Conservation (phyloP, 2,888 invertebrate species). For the Eulithis testata region DNA sequence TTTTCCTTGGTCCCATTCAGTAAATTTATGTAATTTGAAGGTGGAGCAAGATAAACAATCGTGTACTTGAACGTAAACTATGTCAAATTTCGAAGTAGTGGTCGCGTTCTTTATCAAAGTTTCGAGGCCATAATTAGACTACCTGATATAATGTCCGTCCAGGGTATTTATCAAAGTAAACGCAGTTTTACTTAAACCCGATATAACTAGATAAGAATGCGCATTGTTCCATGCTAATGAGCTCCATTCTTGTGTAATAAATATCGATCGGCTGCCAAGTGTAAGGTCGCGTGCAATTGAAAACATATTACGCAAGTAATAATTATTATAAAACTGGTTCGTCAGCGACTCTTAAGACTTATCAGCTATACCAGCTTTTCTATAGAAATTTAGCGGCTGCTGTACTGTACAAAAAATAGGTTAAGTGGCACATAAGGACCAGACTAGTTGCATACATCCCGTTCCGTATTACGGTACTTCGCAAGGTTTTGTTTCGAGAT, state of each 20-base stretch:
- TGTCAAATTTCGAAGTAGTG: slow-evolving; percentile 10
- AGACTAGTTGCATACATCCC: slow-evolving; percentile 35
- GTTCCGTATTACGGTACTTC: slow-evolving; percentile 36
- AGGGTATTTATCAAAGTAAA: slow-evolving; percentile 8
- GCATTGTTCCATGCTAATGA: slow-evolving; percentile 53
- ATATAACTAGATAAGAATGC: slow-evolving; percentile 42
- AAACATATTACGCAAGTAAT: slow-evolving; percentile 24
- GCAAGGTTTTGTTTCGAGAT: slow-evolving; percentile 45
- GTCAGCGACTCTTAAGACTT: neutral
- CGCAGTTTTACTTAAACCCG: slow-evolving; percentile 14
- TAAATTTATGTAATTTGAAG: slow-evolving; percentile 24
- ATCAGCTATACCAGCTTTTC: neutral
- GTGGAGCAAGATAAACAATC: slow-evolving; percentile 26
- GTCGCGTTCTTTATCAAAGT: slow-evolving; percentile 13
- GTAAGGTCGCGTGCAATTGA: slow-evolving; percentile 43
- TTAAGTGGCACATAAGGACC: slow-evolving; percentile 38
- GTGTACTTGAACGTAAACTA: slow-evolving; percentile 24
- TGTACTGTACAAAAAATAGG: slow-evolving; percentile 21
- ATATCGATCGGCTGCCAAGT: slow-evolving; percentile 55
- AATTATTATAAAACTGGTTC: neutral
- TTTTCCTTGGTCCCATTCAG: slow-evolving; percentile 32
- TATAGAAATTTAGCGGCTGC: neutral
- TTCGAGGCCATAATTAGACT: slow-evolving; percentile 16
- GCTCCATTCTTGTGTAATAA: slow-evolving; percentile 50
- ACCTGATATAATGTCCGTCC: slow-evolving; percentile 11